Conservation (phyloP, 2,113 vertebrate species). For the cat (Felis catus) region F.catus_Fca126_mat1.0 CM031423.1:41617001-41617500, state of each 20-base stretch:
- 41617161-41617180: not conserved
- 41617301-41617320: too few species aligned
- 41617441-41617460: not conserved
- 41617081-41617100: not conserved
- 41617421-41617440: not conserved
- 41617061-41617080: not conserved
- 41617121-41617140: not conserved
- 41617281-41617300: too few species aligned
- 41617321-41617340: too few species aligned
- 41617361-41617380: not conserved
- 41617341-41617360: not conserved
- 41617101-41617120: not conserved
- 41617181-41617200: too few species aligned
- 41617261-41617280: too few species aligned
- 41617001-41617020: not conserved
- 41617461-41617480: not conserved
- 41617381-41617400: not conserved
- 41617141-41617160: not conserved
- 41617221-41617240: too few species aligned
- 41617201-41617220: too few species aligned
- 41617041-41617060: not conserved
- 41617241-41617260: too few species aligned
- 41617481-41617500: not conserved
- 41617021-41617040: not conserved
- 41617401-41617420: not conserved